These are phyloP conservation scores for Microplitis mediator DNA, from an alignment of 1,140 invertebrate species.

Conservation along the genomic window DNA sequence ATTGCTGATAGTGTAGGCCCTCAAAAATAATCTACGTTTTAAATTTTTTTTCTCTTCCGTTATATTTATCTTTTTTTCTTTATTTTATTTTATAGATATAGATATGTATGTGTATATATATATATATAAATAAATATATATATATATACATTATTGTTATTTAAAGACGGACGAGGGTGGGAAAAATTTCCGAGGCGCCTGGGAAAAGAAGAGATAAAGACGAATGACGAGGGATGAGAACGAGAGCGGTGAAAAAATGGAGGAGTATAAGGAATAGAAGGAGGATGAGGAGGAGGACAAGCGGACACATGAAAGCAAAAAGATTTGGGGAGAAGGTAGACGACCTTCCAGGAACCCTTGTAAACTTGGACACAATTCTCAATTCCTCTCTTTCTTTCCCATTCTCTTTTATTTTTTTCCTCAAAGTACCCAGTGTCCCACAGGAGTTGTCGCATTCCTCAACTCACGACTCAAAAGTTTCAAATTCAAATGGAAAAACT, in stretches of 20 bases:
- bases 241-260: slow-evolving; percentile 7
- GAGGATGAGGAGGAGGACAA: slow-evolving; percentile 37
- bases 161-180: slow-evolving; percentile 4
- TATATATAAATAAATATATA: too few species aligned
- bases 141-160: not conserved
- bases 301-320: slow-evolving; percentile 56
- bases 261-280: too few species aligned
- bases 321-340: slow-evolving; percentile 54
- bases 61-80: not conserved
- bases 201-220: slow-evolving; percentile 33
- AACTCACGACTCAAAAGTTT: not conserved
- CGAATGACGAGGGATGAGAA: slow-evolving; percentile 17
- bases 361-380: slow-evolving; percentile 55
- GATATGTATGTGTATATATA: not conserved
- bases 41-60: not conserved
- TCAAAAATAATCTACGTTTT: not conserved
- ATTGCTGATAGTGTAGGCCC: not conserved
- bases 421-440: slow-evolving; percentile 2
- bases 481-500: slow-evolving; percentile 18
- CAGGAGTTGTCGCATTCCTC: slow-evolving; percentile 10
- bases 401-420: not conserved
- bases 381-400: slow-evolving; percentile 31
- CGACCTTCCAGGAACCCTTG: slow-evolving; percentile 60
- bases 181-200: slow-evolving; percentile 33
- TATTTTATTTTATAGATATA: not conserved